Evolutionary conservation across 2,797 vertebrate genomes (phyloP), one percentile per base, ranked within the genome.

Genomic region (Orientallactaga sibirica): DNA sequence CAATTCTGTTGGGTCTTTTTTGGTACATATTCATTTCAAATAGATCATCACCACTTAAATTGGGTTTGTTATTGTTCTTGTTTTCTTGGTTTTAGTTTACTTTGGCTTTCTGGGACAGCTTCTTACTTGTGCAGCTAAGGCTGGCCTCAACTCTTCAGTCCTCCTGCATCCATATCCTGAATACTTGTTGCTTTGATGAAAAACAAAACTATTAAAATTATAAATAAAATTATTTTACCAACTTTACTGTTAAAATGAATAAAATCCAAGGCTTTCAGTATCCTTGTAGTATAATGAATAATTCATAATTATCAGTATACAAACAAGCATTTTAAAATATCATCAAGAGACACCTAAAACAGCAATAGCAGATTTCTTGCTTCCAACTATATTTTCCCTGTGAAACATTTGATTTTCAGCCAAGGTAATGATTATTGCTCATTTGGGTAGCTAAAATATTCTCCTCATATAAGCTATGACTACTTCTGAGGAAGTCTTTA

Each of bases 281-380:
- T 84, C 80, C 83, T 76, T 70, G 7, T 41, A 79, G 41, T 68
- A 85, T 61, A 48, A 86, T 78, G 91, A 94, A 89, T 83, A 86
- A 74, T 88, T 84, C 58, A 37, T 68, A 91, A 67, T 82, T 89
- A 22, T 75, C 15, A 55, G 3, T 33, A 67, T 62, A 80, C 85
- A 95, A 94, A 78, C 27, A 94, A 81, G 77, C 43, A 81, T 93
- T 88, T 86, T 77, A 27, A 86, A 95, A 93, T 62, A 89, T 73
- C n/a, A 67, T 84, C 61, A 43, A 79, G 20, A 66, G 76, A 78
- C 27, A 84, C 14, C 19, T 79, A 27, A 61, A 90, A 68, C 18
- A 75, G 27, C 7, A 79, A 71, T 8, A 88, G 4, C 12, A 55
- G 20, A 64, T 82, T 92, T 96, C 20, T 82, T 80, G 58, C 19